phyloP scores from a whole-genome alignment of 2,888 invertebrate species.

The Coecobrya sp. region DNA sequence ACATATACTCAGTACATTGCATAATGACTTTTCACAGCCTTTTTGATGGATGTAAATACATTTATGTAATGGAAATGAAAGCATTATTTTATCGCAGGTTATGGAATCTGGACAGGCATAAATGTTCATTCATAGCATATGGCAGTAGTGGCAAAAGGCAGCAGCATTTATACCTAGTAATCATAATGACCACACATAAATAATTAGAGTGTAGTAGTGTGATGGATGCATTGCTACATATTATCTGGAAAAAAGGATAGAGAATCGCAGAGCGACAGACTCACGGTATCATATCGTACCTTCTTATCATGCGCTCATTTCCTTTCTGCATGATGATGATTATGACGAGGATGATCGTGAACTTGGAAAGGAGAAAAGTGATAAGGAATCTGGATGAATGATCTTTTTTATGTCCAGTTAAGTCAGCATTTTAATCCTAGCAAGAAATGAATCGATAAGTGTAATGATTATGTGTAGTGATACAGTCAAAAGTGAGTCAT shows the following conservation, averaged over 20 bases:
- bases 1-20: neutral
- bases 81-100: neutral
- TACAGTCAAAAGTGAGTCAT: neutral
- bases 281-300: neutral
- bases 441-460: slow-evolving; percentile 43
- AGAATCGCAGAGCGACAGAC: neutral
- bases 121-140: no score
- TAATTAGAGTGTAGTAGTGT: neutral
- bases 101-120: neutral
- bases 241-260: neutral
- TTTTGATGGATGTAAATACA: slow-evolving; percentile 2
- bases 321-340: neutral
- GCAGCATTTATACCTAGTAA: slow-evolving; percentile 3
- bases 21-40: slow-evolving; percentile 45
- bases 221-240: neutral
- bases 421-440: slow-evolving; percentile 74
- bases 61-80: neutral
- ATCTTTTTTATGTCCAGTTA: slow-evolving; percentile 77
- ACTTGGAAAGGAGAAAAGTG: slow-evolving; percentile 6
- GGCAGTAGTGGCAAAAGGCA: no score
- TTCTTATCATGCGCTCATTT: slow-evolving; percentile 32
- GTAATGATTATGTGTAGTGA: slow-evolving; percentile 18
- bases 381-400: slow-evolving; percentile 33
- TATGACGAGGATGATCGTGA: neutral
- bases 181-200: slow-evolving; percentile 57